Conservation (phyloP, 2,888 invertebrate genomes). For the Catocala fraxini region DNA sequence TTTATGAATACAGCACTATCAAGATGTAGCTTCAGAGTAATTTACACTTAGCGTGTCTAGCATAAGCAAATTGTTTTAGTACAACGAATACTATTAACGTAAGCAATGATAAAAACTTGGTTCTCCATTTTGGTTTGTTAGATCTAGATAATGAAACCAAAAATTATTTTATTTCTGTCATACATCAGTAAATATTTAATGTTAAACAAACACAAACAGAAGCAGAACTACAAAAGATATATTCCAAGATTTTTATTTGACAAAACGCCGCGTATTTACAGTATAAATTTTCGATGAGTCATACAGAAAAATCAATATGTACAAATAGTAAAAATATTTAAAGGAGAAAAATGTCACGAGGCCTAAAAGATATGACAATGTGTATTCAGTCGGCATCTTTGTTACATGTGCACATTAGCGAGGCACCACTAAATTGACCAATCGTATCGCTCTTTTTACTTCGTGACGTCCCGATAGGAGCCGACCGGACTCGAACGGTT, state of each 20-base stretch:
- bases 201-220: not conserved
- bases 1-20: conserved; percentile 1
- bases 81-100: conserved; percentile 19
- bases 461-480: conserved; percentile 65
- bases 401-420: conserved; percentile 66
- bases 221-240: not conserved
- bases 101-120: conserved; percentile 33
- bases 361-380: conserved; percentile 26
- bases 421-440: conserved; percentile 58
- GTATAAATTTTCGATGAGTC: conserved; percentile 25
- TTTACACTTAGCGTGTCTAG: conserved; percentile 33
- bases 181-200: not conserved
- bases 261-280: conserved; percentile 35
- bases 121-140: conserved; percentile 13
- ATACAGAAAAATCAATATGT: conserved; percentile 42
- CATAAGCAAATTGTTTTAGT: conserved; percentile 27
- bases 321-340: conserved; percentile 47
- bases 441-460: conserved; percentile 56
- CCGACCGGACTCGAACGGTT: conserved; percentile 52
- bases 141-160: conserved; percentile 6
- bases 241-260: conserved; percentile 36
- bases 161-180: conserved; percentile 14
- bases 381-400: conserved; percentile 59
- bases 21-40: conserved; percentile 2
- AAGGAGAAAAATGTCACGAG: conserved; percentile 46